phyloP scores from a whole-genome alignment of 2,797 vertebrate species.

The Clarias pachynema region DNA sequence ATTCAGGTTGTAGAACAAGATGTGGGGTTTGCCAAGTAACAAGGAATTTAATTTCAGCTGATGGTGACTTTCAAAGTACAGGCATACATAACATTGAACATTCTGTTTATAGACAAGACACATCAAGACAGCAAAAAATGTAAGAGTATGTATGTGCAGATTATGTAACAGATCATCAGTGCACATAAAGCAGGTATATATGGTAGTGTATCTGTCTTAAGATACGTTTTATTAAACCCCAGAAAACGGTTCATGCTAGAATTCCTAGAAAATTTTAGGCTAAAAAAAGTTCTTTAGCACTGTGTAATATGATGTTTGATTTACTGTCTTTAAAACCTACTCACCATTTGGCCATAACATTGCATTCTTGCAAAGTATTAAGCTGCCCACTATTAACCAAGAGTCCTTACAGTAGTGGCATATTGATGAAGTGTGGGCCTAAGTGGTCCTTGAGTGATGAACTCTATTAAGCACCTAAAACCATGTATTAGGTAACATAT shows the following conservation, averaged over 20 bases:
- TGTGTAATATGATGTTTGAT: background rate
- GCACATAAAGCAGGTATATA: too few species aligned
- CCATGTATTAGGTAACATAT: background rate
- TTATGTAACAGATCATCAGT: too few species aligned
- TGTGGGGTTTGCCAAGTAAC: too few species aligned
- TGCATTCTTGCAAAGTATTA: background rate
- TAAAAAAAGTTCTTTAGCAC: background rate
- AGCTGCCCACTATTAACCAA: background rate
- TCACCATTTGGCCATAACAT: background rate
- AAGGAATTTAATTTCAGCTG: too few species aligned
- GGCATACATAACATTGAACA: too few species aligned
- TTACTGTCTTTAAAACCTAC: background rate
- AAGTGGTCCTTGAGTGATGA: background rate
- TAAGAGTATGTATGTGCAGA: too few species aligned
- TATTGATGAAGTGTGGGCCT: background rate
- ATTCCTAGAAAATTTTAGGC: background rate
- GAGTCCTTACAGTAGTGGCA: background rate
- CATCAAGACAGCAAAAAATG: too few species aligned
- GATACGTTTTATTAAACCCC: background rate
- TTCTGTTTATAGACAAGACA: too few species aligned
- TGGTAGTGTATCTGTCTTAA: too few species aligned
- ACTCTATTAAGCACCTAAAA: background rate
- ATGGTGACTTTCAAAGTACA: too few species aligned
- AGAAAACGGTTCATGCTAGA: background rate
- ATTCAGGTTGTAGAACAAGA: too few species aligned